Evolutionary conservation across 1,140 invertebrate species (phyloP), one percentile per base, ranked within the genome.

Genomic region (Listronotus oregonensis): DNA sequence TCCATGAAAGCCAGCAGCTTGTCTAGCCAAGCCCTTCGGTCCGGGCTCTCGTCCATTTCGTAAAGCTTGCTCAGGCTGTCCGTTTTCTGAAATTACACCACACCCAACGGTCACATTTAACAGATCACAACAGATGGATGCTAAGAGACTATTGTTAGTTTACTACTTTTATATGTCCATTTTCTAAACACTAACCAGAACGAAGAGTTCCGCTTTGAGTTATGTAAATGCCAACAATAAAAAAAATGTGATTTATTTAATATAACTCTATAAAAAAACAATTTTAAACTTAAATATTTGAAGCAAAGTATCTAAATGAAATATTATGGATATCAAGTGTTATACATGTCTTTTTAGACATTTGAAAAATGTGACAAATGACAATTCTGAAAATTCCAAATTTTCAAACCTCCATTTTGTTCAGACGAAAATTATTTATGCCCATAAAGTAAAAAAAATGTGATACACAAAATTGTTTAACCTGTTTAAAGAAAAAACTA

Each of bases 1-100:
- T 98, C 96, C 90, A 97, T 95, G 80, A 95, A 98, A 60, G 87
- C 85, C 62, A 97, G 86, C 71, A 98, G 83, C 79, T 95, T 91
- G 80, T 98, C 95, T 67, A 98, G 83, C 90, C 95, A 97, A 68
- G 85, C 86, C 68, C 92, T 85, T 69, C 96, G 82, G 71, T 97
- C 95, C 46, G 94, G 93, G 78, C 94, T 93, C 74, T 95, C 93
- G 76, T 97, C 95, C 93, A 98, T 94, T 82, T 98, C 96, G 80
- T 96, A 97, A 72, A 98, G 83, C 82, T 97, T 96, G 75, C 90
- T 87, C 78, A 96, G 84, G 81, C 90, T 94, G 82, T 94, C 92
- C 69, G 91, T 90, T 85, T 94, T 93, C 89, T 94, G 85, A 51
- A 78, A 78, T 73, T 67, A 68, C 58, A 72, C 63, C 64, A 66